Percentiles rank a stretch among this genome's conserved stretches.
These are phyloP conservation scores for Phyllostomus discolor DNA, from an alignment of 2,113 vertebrate species.

Conservation along the genomic window DNA sequence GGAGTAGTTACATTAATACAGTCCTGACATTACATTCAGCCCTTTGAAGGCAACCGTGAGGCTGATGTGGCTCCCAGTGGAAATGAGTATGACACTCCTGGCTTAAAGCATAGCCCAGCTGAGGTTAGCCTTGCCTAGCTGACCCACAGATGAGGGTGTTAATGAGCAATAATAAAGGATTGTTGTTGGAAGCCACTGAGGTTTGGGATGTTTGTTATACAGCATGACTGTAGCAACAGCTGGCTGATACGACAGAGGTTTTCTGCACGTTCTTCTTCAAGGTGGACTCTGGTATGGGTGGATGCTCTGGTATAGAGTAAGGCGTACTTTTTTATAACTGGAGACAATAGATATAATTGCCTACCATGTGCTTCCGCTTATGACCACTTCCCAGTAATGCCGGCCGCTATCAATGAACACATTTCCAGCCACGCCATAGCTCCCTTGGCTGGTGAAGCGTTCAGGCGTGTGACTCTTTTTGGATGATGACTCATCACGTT, in stretches of 20 bases:
- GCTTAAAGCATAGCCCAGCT: neutral
- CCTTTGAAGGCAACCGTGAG: too few species aligned
- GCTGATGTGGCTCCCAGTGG: too few species aligned
- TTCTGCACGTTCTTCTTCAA: neutral
- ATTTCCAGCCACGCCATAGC: constrained; percentile 94
- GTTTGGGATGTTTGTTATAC: neutral
- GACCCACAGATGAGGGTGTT: neutral
- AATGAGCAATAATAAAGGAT: neutral
- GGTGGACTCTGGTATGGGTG: neutral
- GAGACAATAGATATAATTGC: constrained; percentile 30
- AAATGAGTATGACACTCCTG: too few species aligned
- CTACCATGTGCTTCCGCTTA: constrained; percentile 97
- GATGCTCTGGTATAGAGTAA: neutral
- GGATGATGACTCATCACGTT: constrained; percentile 94
- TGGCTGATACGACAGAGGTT: neutral
- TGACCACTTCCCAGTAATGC: constrained; percentile 98
- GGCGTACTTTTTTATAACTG: neutral
- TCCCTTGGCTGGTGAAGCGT: constrained; percentile 94
- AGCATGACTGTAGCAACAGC: neutral
- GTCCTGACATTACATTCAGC: too few species aligned
- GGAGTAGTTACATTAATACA: too few species aligned
- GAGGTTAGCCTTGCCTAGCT: neutral
- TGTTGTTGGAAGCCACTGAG: neutral
- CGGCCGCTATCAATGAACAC: constrained; percentile 98
- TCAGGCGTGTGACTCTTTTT: constrained; percentile 97